A percentile compares a stretch with the other conserved stretches of the same genome.
Conservation (phyloP, 2,888 invertebrate genomes). For the Mesochorus sp. region DNA sequence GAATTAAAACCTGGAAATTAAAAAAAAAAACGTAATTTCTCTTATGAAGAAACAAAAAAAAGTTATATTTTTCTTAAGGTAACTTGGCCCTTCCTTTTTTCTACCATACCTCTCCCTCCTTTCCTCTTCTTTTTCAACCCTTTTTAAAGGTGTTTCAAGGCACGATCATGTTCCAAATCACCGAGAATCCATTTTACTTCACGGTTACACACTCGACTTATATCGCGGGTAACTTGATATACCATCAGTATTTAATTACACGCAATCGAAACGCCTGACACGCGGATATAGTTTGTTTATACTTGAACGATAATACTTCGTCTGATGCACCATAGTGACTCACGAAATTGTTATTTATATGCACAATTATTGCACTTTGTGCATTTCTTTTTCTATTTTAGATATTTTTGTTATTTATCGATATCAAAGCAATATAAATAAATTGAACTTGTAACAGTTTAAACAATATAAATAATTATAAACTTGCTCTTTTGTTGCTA, state of each 20-base stretch:
- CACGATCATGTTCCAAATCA: conserved; percentile 43
- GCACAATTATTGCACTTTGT: conserved; percentile 27
- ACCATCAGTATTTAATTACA: conserved; percentile 54
- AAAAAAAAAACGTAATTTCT: too few species aligned
- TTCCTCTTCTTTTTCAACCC: not conserved
- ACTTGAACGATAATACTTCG: conserved; percentile 27
- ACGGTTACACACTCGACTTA: conserved; percentile 52
- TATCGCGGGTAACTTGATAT: conserved; percentile 45
- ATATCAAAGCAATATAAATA: conserved; percentile 41
- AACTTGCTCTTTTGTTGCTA: too few species aligned
- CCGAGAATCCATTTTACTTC: conserved; percentile 12
- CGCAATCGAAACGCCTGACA: conserved; percentile 48
- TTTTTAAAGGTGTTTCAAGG: not conserved
- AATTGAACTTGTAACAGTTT: too few species aligned
- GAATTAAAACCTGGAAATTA: too few species aligned
- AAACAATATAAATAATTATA: too few species aligned
- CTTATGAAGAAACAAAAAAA: too few species aligned
- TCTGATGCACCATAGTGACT: conserved; percentile 56
- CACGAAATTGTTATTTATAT: conserved; percentile 41
- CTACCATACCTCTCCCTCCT: not conserved
- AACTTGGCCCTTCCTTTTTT: not conserved
- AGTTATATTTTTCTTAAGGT: too few species aligned
- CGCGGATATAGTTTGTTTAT: conserved; percentile 30
- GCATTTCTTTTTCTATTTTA: too few species aligned
- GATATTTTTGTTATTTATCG: too few species aligned